Evolutionary conservation across 53 echinoderm and acorn worm genomes (phyloP).

Genomic region (Zoroaster sp.): DNA sequence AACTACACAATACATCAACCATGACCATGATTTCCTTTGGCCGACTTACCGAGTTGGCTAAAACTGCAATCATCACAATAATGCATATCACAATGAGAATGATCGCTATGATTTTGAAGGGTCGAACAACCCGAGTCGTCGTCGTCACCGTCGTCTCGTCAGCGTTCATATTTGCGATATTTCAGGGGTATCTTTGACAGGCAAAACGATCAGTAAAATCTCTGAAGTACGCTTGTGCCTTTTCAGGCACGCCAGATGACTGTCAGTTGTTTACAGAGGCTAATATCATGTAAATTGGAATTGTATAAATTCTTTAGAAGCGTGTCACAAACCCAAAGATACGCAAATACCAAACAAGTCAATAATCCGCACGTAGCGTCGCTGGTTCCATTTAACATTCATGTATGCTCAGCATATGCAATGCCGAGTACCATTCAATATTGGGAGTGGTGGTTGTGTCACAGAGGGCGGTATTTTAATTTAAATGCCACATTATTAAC

Average conservation of each 20-base stretch:
- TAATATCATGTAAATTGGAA: neutral
- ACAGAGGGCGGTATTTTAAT: slow-evolving; percentile 5
- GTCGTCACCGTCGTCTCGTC: slow-evolving; percentile 78
- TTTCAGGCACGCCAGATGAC: neutral
- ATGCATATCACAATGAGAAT: slow-evolving; percentile 68
- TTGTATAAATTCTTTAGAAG: neutral
- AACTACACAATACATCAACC: neutral
- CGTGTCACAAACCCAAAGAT: neutral
- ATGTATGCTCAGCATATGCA: neutral
- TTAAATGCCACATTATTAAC: too few relatives aligned
- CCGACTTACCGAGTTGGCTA: slow-evolving; percentile 58
- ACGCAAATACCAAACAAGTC: neutral
- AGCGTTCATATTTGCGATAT: slow-evolving; percentile 1
- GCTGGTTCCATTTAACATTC: neutral
- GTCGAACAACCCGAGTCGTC: slow-evolving; percentile 87
- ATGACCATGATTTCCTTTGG: neutral
- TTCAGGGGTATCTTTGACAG: neutral
- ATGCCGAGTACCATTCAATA: slow-evolving; percentile 1
- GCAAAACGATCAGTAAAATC: neutral
- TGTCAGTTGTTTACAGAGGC: neutral
- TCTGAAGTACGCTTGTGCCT: neutral
- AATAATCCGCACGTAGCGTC: neutral
- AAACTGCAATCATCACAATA: slow-evolving; percentile 65
- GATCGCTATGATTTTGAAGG: slow-evolving; percentile 94
- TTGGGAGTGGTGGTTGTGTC: slow-evolving; percentile 10